These are phyloP conservation scores for Tragulus kanchil DNA, from an alignment of 2,113 vertebrate genomes.

Conservation along the genomic window DNA sequence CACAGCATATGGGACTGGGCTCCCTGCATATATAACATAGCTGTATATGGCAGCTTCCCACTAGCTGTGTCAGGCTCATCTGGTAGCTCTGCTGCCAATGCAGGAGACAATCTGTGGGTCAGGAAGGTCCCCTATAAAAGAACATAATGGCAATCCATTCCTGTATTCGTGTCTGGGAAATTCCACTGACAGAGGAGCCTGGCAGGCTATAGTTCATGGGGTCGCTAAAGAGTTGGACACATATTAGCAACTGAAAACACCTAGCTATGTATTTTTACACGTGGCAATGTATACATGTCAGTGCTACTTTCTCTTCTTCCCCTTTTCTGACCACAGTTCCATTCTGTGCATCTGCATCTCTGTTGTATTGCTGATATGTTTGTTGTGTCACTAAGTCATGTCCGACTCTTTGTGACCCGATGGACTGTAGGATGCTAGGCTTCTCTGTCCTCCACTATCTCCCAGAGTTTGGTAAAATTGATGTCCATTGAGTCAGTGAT, in stretches of 20 bases:
- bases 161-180: not conserved
- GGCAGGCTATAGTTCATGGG: not conserved
- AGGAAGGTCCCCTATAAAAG: not conserved
- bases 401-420: not conserved
- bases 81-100: not conserved
- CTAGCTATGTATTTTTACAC: not conserved
- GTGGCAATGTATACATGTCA: not conserved
- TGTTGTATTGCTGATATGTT: not conserved
- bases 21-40: not conserved
- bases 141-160: not conserved
- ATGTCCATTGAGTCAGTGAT: not conserved
- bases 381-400: not conserved
- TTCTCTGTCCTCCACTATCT: not conserved
- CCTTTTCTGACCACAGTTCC: not conserved
- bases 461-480: not conserved
- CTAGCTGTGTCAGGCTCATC: not conserved
- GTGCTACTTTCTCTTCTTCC: not conserved
- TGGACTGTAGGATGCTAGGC: not conserved
- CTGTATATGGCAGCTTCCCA: not conserved
- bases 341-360: not conserved
- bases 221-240: not conserved
- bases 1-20: not conserved
- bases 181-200: not conserved
- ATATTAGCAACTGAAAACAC: not conserved
- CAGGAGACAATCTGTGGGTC: not conserved